A percentile compares a stretch with the other conserved stretches of the same genome.
phyloP scores from a whole-genome alignment of 2,113 vertebrate species.

The Daubentonia madagascariensis region DNA sequence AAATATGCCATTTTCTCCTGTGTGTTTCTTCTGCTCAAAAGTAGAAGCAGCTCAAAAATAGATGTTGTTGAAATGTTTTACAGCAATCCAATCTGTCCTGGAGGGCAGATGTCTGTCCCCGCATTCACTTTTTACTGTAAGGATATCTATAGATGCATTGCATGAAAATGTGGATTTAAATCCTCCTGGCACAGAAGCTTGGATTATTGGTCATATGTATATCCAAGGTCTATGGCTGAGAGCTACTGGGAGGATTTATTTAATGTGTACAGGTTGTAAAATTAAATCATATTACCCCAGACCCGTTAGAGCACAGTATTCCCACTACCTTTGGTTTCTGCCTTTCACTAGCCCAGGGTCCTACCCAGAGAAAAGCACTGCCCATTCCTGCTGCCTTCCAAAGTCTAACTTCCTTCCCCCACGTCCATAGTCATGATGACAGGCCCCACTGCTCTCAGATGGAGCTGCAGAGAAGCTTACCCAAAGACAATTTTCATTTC shows the following conservation, averaged over 20 bases:
- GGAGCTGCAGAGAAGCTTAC: constrained; percentile 73
- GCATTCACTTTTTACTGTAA: neutral
- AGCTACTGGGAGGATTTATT: neutral
- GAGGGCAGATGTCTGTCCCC: neutral
- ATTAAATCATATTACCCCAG: neutral
- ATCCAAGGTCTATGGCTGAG: neutral
- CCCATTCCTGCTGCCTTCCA: neutral
- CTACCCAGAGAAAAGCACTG: neutral
- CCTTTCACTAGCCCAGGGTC: neutral
- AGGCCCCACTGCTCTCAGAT: constrained; percentile 76
- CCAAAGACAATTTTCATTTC: constrained; percentile 83
- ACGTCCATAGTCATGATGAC: constrained; percentile 46
- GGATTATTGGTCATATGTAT: neutral
- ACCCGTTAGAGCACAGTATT: neutral
- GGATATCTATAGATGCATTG: neutral
- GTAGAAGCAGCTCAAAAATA: constrained; percentile 15
- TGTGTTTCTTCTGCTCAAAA: neutral
- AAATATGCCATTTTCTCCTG: neutral
- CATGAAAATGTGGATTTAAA: constrained; percentile 29
- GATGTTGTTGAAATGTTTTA: neutral
- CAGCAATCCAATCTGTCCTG: neutral
- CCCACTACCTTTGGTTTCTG: neutral
- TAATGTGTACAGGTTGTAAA: neutral
- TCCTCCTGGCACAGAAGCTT: neutral
- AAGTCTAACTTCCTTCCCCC: neutral